Conservation (phyloP, 2,797 vertebrate species). For the Petrocephalus sullivani region DNA sequence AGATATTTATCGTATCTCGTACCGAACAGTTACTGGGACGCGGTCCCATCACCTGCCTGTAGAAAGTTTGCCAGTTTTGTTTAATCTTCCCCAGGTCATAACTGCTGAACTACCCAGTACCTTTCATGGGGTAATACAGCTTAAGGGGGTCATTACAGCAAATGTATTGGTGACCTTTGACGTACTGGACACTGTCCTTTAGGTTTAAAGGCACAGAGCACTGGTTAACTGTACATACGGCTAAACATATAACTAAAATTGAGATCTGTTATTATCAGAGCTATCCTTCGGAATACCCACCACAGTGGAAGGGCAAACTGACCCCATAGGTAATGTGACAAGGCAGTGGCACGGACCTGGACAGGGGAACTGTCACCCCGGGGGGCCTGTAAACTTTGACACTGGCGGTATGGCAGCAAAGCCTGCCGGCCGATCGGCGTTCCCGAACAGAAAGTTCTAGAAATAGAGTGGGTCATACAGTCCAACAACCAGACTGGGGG, state of each 20-base stretch:
- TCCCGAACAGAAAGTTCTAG: conserved; percentile 14
- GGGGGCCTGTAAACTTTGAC: conserved; percentile 17
- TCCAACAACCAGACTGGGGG: neutral
- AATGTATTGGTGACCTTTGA: neutral
- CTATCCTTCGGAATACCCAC: neutral
- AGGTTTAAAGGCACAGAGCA: neutral
- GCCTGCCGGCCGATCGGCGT: neutral
- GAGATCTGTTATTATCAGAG: neutral
- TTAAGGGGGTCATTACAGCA: neutral
- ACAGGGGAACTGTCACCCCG: neutral
- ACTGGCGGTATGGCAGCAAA: neutral
- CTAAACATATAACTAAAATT: neutral
- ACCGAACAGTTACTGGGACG: neutral
- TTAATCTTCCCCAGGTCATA: neutral
- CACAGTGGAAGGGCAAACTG: neutral
- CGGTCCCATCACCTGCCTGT: neutral
- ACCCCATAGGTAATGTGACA: neutral
- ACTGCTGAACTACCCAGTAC: neutral
- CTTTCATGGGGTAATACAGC: neutral
- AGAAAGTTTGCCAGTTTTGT: neutral
- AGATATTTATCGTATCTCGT: conserved; percentile 11
- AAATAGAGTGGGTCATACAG: conserved; percentile 24
- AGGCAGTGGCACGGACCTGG: neutral
- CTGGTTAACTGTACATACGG: neutral
- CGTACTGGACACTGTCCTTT: neutral